phyloP scores from a whole-genome alignment of 2,797 vertebrate genomes.

The Ctenopoma multispine region DNA sequence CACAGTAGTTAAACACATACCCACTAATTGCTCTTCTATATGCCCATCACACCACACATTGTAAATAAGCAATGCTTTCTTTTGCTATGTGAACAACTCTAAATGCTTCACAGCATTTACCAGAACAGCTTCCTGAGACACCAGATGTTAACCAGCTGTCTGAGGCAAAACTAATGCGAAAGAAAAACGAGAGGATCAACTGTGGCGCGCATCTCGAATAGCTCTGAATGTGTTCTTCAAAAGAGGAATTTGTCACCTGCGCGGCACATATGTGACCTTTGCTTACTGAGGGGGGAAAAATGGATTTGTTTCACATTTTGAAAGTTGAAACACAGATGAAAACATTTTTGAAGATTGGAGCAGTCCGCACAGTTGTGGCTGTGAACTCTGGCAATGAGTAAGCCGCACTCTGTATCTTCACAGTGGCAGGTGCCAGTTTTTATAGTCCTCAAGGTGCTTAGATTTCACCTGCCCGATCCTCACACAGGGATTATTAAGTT shows the following conservation, averaged over 20 bases:
- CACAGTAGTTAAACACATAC: constrained; percentile 6
- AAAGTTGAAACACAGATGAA: neutral
- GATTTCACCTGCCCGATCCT: constrained; percentile 35
- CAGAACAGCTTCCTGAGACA: constrained; percentile 4
- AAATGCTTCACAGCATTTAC: neutral
- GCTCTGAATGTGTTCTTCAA: neutral
- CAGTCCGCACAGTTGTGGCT: constrained; percentile 1
- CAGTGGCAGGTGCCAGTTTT: constrained; percentile 24
- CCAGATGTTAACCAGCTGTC: constrained; percentile 8
- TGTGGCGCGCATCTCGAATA: neutral
- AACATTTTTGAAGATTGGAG: constrained; percentile 8
- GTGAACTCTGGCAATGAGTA: constrained; percentile 24
- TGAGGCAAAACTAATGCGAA: constrained; percentile 23
- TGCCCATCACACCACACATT: constrained; percentile 7
- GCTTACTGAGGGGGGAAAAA: neutral
- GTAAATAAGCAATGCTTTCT: constrained; percentile 13
- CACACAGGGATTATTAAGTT: constrained; percentile 9
- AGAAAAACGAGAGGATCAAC: constrained; percentile 6
- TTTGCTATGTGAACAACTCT: constrained; percentile 5
- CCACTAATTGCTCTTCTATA: constrained; percentile 39
- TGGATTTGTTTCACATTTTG: constrained; percentile 3
- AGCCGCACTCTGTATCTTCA: constrained; percentile 15
- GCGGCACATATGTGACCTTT: constrained; percentile 21
- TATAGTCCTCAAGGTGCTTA: constrained; percentile 28
- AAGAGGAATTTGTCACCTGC: neutral